Percentiles rank a stretch among this genome's conserved stretches.
Evolutionary conservation across 2,113 vertebrate species (phyloP).

Genomic region (Phainopepla nitens): DNA sequence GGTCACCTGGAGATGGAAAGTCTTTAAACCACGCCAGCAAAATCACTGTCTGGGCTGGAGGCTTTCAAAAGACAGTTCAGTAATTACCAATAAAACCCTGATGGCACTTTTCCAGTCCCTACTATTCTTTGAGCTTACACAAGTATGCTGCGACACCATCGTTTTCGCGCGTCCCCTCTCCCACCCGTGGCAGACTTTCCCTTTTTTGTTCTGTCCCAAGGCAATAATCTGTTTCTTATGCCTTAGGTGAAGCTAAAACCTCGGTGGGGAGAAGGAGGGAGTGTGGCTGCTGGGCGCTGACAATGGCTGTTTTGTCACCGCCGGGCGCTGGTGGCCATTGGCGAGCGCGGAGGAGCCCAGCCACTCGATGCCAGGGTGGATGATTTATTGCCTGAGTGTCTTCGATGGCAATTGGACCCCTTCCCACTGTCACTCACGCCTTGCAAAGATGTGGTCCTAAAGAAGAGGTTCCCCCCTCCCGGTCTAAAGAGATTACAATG

Average conservation of each 20-base stretch:
- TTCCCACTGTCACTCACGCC: slow-evolving; percentile 92
- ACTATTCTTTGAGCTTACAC: background rate
- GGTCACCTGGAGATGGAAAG: slow-evolving; percentile 56
- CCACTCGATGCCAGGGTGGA: slow-evolving; percentile 83
- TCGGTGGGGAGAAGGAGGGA: slow-evolving; percentile 66
- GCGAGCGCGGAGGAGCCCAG: slow-evolving; percentile 81
- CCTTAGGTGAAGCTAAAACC: slow-evolving; percentile 70
- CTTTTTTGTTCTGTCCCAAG: background rate
- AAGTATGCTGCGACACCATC: accelerated
- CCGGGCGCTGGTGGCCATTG: slow-evolving; percentile 81
- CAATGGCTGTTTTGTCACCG: slow-evolving; percentile 90
- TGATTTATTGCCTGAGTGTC: slow-evolving; percentile 98
- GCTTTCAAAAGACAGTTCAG: background rate
- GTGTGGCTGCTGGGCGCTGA: slow-evolving; percentile 71
- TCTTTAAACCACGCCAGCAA: slow-evolving; percentile 1
- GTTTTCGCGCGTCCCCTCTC: background rate
- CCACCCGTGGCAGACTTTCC: background rate
- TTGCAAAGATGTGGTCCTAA: slow-evolving; percentile 83
- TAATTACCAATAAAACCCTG: background rate
- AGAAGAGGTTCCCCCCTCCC: slow-evolving; percentile 80
- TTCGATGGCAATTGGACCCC: slow-evolving; percentile 90
- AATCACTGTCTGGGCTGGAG: background rate
- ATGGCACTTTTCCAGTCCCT: background rate
- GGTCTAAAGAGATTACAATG: slow-evolving; percentile 90
- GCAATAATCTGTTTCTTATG: background rate